Conservation (phyloP, 2,113 vertebrate species). For the Salvelinus fontinalis region DNA sequence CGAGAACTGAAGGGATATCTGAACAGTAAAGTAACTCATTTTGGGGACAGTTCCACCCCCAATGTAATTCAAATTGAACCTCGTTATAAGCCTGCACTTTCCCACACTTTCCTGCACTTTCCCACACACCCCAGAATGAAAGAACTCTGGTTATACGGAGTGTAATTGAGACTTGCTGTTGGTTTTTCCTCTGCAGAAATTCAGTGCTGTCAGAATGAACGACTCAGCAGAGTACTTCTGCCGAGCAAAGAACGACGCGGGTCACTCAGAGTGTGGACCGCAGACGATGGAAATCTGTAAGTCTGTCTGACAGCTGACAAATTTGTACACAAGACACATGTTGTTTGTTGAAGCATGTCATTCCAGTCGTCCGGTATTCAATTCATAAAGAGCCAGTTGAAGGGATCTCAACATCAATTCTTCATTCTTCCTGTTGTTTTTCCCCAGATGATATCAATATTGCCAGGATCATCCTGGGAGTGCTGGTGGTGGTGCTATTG, state of each 20-base stretch:
- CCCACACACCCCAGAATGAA: background rate
- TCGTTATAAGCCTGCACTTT: too few species aligned
- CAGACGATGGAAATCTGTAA: constrained; percentile 97
- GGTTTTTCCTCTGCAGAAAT: constrained; percentile 72
- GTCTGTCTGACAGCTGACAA: constrained; percentile 55
- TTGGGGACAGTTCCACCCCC: too few species aligned
- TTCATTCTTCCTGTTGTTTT: background rate
- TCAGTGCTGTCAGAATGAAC: constrained; percentile 85
- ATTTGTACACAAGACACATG: background rate
- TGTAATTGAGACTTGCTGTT: background rate
- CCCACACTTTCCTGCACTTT: too few species aligned
- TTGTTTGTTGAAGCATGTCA: too few species aligned
- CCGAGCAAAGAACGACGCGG: constrained; percentile 87
- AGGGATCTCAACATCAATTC: too few species aligned
- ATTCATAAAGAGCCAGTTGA: too few species aligned
- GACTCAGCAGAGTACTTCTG: constrained; percentile 90
- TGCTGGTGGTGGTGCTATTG: constrained; percentile 83
- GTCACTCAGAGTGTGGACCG: constrained; percentile 82
- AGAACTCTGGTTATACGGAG: background rate
- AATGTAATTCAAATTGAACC: too few species aligned
- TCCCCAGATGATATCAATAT: constrained; percentile 89
- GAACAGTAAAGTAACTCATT: too few species aligned
- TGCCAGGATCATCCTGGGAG: constrained; percentile 84
- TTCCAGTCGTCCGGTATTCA: too few species aligned
- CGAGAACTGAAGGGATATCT: background rate